Conservation (phyloP, 2,113 vertebrate species). For the Rhinolophus ferrumequinum region DNA sequence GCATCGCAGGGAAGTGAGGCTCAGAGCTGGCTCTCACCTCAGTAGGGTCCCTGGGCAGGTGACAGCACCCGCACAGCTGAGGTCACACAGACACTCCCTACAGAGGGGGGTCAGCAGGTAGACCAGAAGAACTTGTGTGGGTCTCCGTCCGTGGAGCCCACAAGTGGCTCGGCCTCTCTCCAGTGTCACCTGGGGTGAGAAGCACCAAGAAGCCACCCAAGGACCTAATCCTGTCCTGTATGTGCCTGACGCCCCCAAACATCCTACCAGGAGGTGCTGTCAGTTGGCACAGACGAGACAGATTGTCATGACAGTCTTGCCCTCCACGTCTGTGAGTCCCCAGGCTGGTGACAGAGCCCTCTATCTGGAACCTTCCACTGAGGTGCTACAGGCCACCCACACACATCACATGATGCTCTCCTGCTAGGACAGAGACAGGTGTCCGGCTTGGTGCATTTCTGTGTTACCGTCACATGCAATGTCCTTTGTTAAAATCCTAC, state of each 20-base stretch:
- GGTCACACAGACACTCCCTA: rapidly evolving
- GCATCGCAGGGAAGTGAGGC: rapidly evolving
- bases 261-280: rapidly evolving
- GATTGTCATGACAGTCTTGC: rapidly evolving
- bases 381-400: rapidly evolving
- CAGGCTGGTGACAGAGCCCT: rapidly evolving
- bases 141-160: rapidly evolving
- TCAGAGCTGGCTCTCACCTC: rapidly evolving
- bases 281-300: rapidly evolving
- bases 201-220: too few species aligned
- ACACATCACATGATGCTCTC: rapidly evolving
- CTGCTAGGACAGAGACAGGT: rapidly evolving
- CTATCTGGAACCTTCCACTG: rapidly evolving
- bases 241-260: rapidly evolving
- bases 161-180: rapidly evolving
- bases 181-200: background rate
- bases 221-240: rapidly evolving
- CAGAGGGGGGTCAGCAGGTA: rapidly evolving
- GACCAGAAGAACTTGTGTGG: rapidly evolving
- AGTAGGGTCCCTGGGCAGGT: rapidly evolving
- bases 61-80: rapidly evolving
- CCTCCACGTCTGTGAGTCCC: background rate
- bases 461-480: rapidly evolving
- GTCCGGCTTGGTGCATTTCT: rapidly evolving
- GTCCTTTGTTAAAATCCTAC: rapidly evolving